Conservation (phyloP, 2,888 invertebrate genomes). For the Clistopyga incitator region DNA sequence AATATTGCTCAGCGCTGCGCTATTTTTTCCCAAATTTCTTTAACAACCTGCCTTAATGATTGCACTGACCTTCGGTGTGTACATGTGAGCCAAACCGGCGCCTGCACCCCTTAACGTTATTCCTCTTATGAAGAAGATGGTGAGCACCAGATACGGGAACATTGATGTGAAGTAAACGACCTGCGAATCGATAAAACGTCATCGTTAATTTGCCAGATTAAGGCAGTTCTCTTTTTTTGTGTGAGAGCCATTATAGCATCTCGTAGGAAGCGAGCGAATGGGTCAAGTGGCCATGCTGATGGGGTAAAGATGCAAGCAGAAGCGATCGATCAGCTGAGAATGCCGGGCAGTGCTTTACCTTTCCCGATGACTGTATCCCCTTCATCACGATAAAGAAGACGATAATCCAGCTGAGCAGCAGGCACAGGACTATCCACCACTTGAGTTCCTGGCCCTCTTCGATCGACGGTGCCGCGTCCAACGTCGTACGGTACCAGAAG, state of each 20-base stretch:
- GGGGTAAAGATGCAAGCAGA: slow-evolving; percentile 32
- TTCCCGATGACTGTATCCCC: slow-evolving; percentile 98
- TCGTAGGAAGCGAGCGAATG: neutral
- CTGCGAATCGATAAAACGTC: slow-evolving; percentile 84
- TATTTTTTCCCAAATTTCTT: neutral
- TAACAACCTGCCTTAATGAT: neutral
- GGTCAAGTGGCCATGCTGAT: neutral
- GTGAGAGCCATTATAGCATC: slow-evolving; percentile 42
- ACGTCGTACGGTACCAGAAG: slow-evolving; percentile 96
- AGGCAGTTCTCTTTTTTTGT: slow-evolving; percentile 59
- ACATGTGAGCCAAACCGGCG: slow-evolving; percentile 95
- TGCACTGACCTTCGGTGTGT: slow-evolving; percentile 92
- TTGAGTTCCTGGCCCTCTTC: slow-evolving; percentile 93
- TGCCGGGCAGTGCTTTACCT: slow-evolving; percentile 86
- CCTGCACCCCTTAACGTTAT: slow-evolving; percentile 94
- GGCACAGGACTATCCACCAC: slow-evolving; percentile 96
- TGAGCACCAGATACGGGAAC: slow-evolving; percentile 96
- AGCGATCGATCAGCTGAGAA: slow-evolving; percentile 28
- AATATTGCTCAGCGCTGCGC: too few species aligned
- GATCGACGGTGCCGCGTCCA: slow-evolving; percentile 95
- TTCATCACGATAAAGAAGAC: slow-evolving; percentile 98
- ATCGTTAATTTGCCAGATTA: slow-evolving; percentile 19
- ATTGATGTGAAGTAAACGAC: slow-evolving; percentile 98
- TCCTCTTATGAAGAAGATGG: slow-evolving; percentile 96
- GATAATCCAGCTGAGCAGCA: slow-evolving; percentile 94